Base-by-base conservation (phyloP, 1,140 invertebrate species). In the Drosophila grimshawi region DNA sequence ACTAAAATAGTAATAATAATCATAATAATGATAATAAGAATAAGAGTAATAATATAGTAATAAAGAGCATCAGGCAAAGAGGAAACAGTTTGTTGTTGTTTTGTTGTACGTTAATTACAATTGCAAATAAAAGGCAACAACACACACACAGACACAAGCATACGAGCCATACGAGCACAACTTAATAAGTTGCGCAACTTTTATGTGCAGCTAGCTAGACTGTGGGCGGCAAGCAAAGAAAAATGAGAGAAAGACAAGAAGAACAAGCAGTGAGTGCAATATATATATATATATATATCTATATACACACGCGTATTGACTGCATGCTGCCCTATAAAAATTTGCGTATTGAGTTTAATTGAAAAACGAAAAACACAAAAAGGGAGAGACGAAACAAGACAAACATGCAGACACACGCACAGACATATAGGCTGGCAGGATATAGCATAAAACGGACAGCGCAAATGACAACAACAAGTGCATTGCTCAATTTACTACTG, bases 121-220 rank as follows among this genome's bases (percentile, higher is more conserved):
- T 86, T 86, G 83, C 82, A 88, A 86, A 86, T 86, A 88, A 79
- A 86, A 64, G 68, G 60, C 80, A 86, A 80, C 59, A 80, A 66
- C 66, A 64, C 29, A 64, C 30, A 57, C 43, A 49, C 19, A 32
- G 1, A 5, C 19, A 30, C 4, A 8, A n/a, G 8, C 39, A n/a
- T 10, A 5, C 37, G 8, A 33, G 7, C 39, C 32, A 39, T 27
- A 37, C 33, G 43, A 45, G 43, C 43, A 56, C 43, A 8, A 56
- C 32, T 53, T 30, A 39, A 76, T 66, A 86, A 78, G 82, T 86
- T 86, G 82, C 82, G 82, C 82, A 86, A 86, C 75, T 76, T 86
- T 76, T 56, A 63, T 68, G 19, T 19, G 71, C 80, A 63, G 71
- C 65, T 56, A 37, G 27, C 27, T 19, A 19, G 46, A 5, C 55